These are phyloP conservation scores for Narcine bancroftii DNA, from an alignment of 2,113 vertebrate genomes.

Conservation along the genomic window DNA sequence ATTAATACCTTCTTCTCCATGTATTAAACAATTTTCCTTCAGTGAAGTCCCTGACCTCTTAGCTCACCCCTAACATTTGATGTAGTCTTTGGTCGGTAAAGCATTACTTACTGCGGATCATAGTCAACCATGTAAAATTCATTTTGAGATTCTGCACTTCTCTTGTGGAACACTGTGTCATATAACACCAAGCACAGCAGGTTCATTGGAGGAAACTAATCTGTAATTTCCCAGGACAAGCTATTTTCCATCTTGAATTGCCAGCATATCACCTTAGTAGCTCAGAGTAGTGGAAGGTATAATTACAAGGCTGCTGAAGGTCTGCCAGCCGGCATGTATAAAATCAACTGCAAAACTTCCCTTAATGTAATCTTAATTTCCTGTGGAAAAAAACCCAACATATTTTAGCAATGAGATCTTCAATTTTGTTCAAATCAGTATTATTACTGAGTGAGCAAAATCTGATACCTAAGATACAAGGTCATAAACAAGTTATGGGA, in stretches of 20 bases:
- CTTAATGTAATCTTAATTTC: background rate
- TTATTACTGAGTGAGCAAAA: background rate
- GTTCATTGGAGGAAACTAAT: constrained; percentile 29
- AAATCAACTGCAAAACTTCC: background rate
- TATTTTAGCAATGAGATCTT: background rate
- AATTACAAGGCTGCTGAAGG: background rate
- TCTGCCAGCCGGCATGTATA: background rate
- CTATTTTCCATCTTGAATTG: constrained; percentile 29
- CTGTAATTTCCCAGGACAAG: constrained; percentile 37
- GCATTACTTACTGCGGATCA: background rate
- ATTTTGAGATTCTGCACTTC: constrained; percentile 21
- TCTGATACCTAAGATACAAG: background rate
- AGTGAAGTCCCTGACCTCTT: background rate
- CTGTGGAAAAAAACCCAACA: background rate
- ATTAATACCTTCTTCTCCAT: background rate
- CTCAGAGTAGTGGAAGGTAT: constrained; percentile 13
- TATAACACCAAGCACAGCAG: constrained; percentile 15
- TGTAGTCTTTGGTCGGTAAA: constrained; percentile 19
- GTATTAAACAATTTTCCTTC: constrained; percentile 13
- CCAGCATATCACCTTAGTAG: constrained; percentile 25
- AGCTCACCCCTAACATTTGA: background rate
- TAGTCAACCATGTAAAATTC: background rate
- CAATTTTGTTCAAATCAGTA: background rate
- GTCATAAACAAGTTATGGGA: background rate
- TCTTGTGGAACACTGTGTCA: background rate